Evolutionary conservation across 2,888 invertebrate species (phyloP).

Genomic region (Leptopilina myrica): DNA sequence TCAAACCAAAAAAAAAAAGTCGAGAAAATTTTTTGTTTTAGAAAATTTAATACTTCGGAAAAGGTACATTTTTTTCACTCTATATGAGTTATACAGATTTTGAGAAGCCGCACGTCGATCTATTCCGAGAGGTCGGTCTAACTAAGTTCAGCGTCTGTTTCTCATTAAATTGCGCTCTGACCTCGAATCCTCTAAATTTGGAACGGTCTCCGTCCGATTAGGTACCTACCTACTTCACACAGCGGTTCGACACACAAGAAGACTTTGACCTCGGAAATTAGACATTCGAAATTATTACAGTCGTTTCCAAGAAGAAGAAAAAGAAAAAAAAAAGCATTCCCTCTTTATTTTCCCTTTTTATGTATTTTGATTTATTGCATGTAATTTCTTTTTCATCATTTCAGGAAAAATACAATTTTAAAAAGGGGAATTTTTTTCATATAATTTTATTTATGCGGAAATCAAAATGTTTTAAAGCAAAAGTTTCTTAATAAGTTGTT

Average conservation of each 20-base stretch:
- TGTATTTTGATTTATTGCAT: too few relatives aligned
- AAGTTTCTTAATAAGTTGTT: too few relatives aligned
- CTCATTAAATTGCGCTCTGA: slow-evolving; percentile 75
- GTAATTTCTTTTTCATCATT: too few relatives aligned
- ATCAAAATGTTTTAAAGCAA: too few relatives aligned
- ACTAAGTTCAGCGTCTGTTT: slow-evolving; percentile 75
- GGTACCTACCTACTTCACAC: slow-evolving; percentile 44
- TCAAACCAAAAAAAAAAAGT: too few relatives aligned
- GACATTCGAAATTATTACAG: slow-evolving; percentile 35
- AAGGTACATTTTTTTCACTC: neutral
- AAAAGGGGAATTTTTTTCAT: too few relatives aligned
- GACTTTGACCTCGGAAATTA: slow-evolving; percentile 38
- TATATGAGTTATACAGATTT: neutral
- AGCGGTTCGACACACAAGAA: slow-evolving; percentile 37
- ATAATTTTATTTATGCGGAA: too few relatives aligned
- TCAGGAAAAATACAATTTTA: too few relatives aligned
- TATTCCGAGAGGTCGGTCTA: slow-evolving; percentile 71
- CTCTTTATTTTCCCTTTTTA: neutral
- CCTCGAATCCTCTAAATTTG: slow-evolving; percentile 76
- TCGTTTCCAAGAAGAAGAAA: slow-evolving; percentile 20
- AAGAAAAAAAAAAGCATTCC: neutral
- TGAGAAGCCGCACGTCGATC: slow-evolving; percentile 66
- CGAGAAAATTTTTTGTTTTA: too few relatives aligned
- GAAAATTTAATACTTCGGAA: too few relatives aligned
- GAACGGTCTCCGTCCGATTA: slow-evolving; percentile 71